Evolutionary conservation across 1,140 invertebrate genomes (phyloP).

Genomic region (Augochlora pura): DNA sequence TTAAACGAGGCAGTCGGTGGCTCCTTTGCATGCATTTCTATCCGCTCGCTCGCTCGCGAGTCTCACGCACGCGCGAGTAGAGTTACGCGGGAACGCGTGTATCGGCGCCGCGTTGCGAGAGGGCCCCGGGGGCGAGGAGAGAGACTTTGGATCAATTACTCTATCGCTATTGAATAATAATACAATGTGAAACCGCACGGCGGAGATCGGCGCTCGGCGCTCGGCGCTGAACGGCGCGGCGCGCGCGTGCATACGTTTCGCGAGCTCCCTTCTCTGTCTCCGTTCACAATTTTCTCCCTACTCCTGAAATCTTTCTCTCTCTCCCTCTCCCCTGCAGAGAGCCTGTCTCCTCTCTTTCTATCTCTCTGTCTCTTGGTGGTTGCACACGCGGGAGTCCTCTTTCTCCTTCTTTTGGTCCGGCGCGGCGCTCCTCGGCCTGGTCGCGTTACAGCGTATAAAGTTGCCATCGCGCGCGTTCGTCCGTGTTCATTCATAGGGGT

Average conservation of each 20-base stretch:
- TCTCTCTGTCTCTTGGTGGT: background rate
- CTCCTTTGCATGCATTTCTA: constrained; percentile 2
- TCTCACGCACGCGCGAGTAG: background rate
- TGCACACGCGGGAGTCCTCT: constrained; percentile 15
- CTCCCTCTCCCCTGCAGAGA: constrained; percentile 8
- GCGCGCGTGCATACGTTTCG: constrained; percentile 51
- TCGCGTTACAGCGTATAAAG: constrained; percentile 70
- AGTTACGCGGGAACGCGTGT: constrained; percentile 1
- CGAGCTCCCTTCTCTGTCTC: constrained; percentile 18
- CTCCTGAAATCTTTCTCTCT: constrained; percentile 58
- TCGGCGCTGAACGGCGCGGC: too few species aligned
- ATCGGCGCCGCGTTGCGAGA: constrained; percentile 28
- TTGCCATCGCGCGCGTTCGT: constrained; percentile 75
- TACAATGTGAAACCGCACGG: constrained; percentile 46
- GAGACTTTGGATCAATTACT: constrained; percentile 74
- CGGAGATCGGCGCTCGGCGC: constrained; percentile 4
- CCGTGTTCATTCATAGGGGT: constrained; percentile 77
- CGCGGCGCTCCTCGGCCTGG: constrained; percentile 7
- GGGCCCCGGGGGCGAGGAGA: background rate
- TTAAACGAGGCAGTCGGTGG: constrained; percentile 42
- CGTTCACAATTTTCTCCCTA: constrained; percentile 52
- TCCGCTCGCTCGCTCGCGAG: too few species aligned
- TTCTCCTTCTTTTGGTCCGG: constrained; percentile 50
- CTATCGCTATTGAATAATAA: constrained; percentile 76
- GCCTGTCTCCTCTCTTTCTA: background rate